Percentiles rank a stretch among this genome's conserved stretches.
phyloP scores from a whole-genome alignment of 1,140 invertebrate genomes.

The Drosophila leontia region DNA sequence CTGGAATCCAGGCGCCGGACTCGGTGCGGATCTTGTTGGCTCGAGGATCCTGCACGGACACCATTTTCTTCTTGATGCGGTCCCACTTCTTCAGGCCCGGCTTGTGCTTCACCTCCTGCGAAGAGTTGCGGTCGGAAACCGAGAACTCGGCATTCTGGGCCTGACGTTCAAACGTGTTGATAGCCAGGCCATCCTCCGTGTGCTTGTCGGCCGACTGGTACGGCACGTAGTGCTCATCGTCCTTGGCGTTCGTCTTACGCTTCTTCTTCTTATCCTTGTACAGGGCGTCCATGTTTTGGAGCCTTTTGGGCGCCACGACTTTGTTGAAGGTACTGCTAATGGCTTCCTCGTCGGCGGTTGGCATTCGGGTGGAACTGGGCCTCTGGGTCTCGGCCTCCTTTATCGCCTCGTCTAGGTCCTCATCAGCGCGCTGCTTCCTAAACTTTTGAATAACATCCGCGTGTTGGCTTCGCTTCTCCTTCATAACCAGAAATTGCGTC shows the following conservation, averaged over 20 bases:
- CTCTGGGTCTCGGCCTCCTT: conserved; percentile 51
- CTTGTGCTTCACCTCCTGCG: conserved; percentile 87
- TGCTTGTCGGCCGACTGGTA: conserved; percentile 94
- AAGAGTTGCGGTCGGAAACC: conserved; percentile 90
- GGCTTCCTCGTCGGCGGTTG: conserved; percentile 67
- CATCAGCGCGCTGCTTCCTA: conserved; percentile 79
- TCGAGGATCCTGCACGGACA: conserved; percentile 89
- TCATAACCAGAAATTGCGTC: conserved; percentile 89
- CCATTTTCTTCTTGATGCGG: conserved; percentile 96
- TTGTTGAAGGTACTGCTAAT: conserved; percentile 84
- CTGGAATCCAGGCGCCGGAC: conserved; percentile 96
- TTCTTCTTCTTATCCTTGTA: conserved; percentile 87
- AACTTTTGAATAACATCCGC: conserved; percentile 87
- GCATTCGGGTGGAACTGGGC: conserved; percentile 4
- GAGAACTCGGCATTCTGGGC: conserved; percentile 91
- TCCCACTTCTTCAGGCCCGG: conserved; percentile 92
- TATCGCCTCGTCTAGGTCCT: conserved; percentile 73
- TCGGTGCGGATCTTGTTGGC: conserved; percentile 96
- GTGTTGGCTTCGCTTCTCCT: conserved; percentile 89
- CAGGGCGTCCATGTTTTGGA: conserved; percentile 86
- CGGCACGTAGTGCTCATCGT: conserved; percentile 93
- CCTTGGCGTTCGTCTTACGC: conserved; percentile 86
- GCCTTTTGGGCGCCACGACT: conserved; percentile 87
- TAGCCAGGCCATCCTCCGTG: conserved; percentile 95
- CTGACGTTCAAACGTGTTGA: conserved; percentile 91